Evolutionary conservation across 1,140 invertebrate genomes (phyloP), one percentile per base, ranked within the genome.

Genomic region (Drosophila carrolli): DNA sequence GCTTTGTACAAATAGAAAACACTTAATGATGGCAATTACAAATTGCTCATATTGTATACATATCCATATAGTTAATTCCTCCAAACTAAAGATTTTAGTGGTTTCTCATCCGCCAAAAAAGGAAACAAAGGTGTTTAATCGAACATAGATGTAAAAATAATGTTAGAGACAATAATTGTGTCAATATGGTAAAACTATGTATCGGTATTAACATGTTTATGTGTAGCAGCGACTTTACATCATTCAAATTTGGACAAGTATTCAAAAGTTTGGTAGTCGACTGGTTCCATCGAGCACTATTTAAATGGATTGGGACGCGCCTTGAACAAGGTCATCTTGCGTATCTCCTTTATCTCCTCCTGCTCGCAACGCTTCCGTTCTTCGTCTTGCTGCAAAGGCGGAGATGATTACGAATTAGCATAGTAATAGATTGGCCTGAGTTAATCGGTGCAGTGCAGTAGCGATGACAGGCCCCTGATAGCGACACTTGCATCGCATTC

Each of bases 221-320:
- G 43, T 38, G 27, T 16, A 53, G 38, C 63, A 40, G 44, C 50
- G 35, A 13, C 51, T 46, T 65, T 23, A 63, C 60, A 59, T 37
- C 57, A 47, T 63, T 47, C 4, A 65, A 65, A 71, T 71, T 70
- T 70, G 67, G 61, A 55, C 62, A 70, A 47, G 43, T 48, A 44
- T 47, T 68, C 47, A 13, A 65, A 38, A 59, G 32, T 61, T 43
- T 16, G 44, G 50, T 37, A 53, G 50, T 53, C 50, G 50, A 16
- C 32, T 53, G 19, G 14, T 41, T 58, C 19, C 44, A 38, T 54
- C 66, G 53, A 60, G 55, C 71, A 35, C 53, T 72, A 91, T 71
- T 91, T 92, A 57, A 92, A 92, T 54, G 91, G 91, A 74, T 92
- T 92, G 53, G 86, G 91, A 74, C 91, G 91, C 51, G 91, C 91